These are phyloP conservation scores for Diplosoma virens DNA, from an alignment of 23 tunicate genomes.

Conservation along the genomic window DNA sequence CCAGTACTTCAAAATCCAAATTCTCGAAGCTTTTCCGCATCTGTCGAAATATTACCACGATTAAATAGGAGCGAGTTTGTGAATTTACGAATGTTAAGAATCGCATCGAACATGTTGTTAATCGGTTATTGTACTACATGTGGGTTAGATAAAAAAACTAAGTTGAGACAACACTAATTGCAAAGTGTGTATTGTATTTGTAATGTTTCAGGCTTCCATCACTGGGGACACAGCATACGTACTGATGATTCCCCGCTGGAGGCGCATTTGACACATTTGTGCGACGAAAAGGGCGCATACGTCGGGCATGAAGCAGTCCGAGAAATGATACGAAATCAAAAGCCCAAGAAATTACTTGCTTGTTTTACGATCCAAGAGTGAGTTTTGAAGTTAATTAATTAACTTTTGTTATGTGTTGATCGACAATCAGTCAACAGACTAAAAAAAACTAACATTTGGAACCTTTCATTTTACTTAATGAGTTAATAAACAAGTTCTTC, in stretches of 20 bases:
- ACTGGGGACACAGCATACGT: conserved; percentile 84
- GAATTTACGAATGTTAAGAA: not conserved
- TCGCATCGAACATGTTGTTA: too few species aligned
- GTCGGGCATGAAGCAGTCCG: conserved; percentile 41
- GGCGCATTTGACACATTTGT: conserved; percentile 54
- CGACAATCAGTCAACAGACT: too few species aligned
- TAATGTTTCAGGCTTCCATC: conserved; percentile 57
- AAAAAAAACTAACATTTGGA: too few species aligned
- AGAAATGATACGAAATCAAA: conserved; percentile 15
- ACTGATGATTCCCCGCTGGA: conserved; percentile 67
- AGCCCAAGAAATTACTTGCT: conserved; percentile 44
- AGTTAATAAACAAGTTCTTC: too few species aligned
- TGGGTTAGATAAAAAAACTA: too few species aligned
- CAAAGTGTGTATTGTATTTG: not conserved
- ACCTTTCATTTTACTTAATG: too few species aligned
- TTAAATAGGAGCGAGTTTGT: not conserved
- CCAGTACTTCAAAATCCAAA: too few species aligned
- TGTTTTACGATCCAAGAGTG: conserved; percentile 66
- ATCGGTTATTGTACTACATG: too few species aligned
- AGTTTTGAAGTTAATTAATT: too few species aligned
- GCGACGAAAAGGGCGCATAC: conserved; percentile 46
- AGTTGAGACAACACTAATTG: too few species aligned
- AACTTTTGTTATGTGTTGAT: too few species aligned
- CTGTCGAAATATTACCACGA: not conserved
- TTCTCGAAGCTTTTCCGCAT: too few species aligned